These are phyloP conservation scores for Camponotus fellah DNA, from an alignment of 2,888 invertebrate genomes.

Conservation along the genomic window DNA sequence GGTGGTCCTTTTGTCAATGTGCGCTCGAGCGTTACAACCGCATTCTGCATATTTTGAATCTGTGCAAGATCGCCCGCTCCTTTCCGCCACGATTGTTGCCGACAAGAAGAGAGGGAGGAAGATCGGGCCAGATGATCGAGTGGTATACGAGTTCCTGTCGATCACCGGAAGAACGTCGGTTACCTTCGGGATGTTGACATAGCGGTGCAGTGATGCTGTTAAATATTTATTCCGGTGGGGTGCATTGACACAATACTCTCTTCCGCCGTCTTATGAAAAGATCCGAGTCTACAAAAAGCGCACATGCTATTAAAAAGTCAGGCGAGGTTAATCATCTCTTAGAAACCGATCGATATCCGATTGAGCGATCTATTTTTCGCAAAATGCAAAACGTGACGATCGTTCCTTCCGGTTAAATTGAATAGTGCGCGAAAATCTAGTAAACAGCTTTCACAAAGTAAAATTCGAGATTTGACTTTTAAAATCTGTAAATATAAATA, in stretches of 20 bases:
- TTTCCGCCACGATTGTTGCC: constrained; percentile 45
- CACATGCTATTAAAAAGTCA: constrained; percentile 70
- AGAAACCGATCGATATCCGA: constrained; percentile 25
- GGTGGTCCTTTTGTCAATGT: constrained; percentile 68
- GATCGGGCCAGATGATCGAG: constrained; percentile 63
- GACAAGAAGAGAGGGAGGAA: constrained; percentile 31
- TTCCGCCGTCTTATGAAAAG: constrained; percentile 51
- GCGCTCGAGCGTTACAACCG: constrained; percentile 64
- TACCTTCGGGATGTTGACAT: constrained; percentile 75
- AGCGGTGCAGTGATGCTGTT: constrained; percentile 73
- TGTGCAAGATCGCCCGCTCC: constrained; percentile 58
- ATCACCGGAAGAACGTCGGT: constrained; percentile 74
- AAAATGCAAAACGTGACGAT: constrained; percentile 32
- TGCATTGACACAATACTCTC: constrained; percentile 63
- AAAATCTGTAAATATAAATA: constrained; percentile 7
- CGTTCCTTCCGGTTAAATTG: constrained; percentile 36
- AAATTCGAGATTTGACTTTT: background rate
- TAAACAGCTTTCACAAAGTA: background rate
- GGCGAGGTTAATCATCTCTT: constrained; percentile 37
- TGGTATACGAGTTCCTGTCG: constrained; percentile 47
- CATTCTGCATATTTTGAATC: constrained; percentile 77
- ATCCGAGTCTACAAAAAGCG: constrained; percentile 66
- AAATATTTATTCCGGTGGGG: constrained; percentile 77
- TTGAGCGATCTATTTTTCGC: constrained; percentile 33
- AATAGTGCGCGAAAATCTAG: background rate